Evolutionary conservation across 2,888 invertebrate species (phyloP).

Genomic region (Phyllotreta cruciferae): DNA sequence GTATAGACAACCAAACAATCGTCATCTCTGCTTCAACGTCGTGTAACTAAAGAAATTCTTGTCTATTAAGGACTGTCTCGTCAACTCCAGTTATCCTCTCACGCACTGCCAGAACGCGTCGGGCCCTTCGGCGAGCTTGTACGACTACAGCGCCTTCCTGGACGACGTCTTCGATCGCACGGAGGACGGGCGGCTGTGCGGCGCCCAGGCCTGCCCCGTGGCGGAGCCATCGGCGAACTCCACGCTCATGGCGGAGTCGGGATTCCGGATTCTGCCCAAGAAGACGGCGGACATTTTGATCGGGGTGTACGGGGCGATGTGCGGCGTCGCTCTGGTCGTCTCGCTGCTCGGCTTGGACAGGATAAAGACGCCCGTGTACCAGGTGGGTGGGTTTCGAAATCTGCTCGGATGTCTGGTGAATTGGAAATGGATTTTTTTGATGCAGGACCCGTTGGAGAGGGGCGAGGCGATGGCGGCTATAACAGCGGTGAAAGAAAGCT

Average conservation of each 20-base stretch:
- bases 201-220: conserved; percentile 65
- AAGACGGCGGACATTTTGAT: conserved; percentile 57
- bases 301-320: conserved; percentile 59
- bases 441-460: conserved; percentile 61
- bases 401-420: too few relatives aligned
- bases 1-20: too few relatives aligned
- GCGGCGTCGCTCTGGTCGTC: conserved; percentile 57
- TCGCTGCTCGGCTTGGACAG: conserved; percentile 60
- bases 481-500: conserved; percentile 62
- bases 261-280: conserved; percentile 52
- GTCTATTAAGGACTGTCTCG: conserved; percentile 32
- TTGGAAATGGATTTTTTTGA: conserved; percentile 1
- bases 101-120: conserved; percentile 38
- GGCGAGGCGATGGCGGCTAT: conserved; percentile 61
- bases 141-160: conserved; percentile 53
- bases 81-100: conserved; percentile 30
- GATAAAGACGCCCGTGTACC: conserved; percentile 64
- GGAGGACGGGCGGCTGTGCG: conserved; percentile 67
- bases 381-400: conserved; percentile 51
- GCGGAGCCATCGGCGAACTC: conserved; percentile 34
- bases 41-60: too few relatives aligned
- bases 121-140: conserved; percentile 37
- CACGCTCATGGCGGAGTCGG: conserved; percentile 26
- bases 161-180: conserved; percentile 64
- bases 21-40: too few relatives aligned